Percentiles rank a stretch among this genome's conserved stretches.
phyloP scores from a whole-genome alignment of 2,888 invertebrate genomes.

The Druceiella hillmani region DNA sequence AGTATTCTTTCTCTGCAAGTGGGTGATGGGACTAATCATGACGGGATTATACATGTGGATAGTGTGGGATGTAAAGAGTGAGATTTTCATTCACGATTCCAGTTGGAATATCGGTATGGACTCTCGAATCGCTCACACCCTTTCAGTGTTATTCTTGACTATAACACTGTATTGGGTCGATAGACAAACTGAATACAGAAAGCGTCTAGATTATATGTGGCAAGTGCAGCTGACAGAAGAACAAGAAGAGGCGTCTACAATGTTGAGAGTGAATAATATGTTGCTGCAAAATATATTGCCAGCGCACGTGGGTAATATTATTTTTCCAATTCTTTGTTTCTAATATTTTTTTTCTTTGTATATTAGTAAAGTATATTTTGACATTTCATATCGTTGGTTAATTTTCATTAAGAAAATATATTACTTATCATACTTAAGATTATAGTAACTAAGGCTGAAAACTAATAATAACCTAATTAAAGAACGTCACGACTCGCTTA shows the following conservation, averaged over 20 bases:
- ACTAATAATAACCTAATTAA: too few species aligned
- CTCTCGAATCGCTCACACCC: slow-evolving; percentile 64
- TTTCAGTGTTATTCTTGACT: slow-evolving; percentile 68
- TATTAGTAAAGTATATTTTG: too few species aligned
- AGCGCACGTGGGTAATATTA: slow-evolving; percentile 72
- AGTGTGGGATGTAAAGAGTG: slow-evolving; percentile 58
- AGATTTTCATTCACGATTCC: slow-evolving; percentile 53
- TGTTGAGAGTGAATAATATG: slow-evolving; percentile 82
- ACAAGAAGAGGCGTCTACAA: slow-evolving; percentile 80
- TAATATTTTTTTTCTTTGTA: slow-evolving; percentile 14
- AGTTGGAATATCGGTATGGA: slow-evolving; percentile 66
- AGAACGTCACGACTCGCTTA: too few species aligned
- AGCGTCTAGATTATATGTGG: slow-evolving; percentile 77
- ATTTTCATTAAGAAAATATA: too few species aligned
- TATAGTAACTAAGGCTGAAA: too few species aligned
- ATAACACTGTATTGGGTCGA: slow-evolving; percentile 79
- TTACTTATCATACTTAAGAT: too few species aligned
- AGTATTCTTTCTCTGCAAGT: slow-evolving; percentile 78
- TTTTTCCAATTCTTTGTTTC: slow-evolving; percentile 5
- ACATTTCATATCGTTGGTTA: too few species aligned
- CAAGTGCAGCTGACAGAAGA: slow-evolving; percentile 67
- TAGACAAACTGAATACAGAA: slow-evolving; percentile 84
- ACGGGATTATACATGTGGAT: slow-evolving; percentile 62
- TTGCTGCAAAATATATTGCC: slow-evolving; percentile 90
- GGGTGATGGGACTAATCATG: slow-evolving; percentile 61